Base-by-base conservation (phyloP, 1,140 invertebrate genomes). In the Augochlora pura region DNA sequence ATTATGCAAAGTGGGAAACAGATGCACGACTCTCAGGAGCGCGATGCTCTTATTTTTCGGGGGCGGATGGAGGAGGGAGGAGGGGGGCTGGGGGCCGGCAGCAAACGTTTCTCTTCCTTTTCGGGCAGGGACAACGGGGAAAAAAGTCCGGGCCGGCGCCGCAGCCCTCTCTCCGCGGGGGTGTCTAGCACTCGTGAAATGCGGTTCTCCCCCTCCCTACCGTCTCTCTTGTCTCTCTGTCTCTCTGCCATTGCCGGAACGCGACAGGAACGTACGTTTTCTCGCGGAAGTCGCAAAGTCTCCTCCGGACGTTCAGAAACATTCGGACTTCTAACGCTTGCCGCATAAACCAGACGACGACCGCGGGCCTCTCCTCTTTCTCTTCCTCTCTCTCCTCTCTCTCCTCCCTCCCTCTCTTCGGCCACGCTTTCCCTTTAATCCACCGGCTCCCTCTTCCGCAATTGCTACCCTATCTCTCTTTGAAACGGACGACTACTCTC, bases 1-100 rank as follows among this genome's bases (percentile, higher is more conserved):
- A 86, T 86, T 86, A 86, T 86, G 85, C 85, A 86, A 86, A 86
- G 77, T 83, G 81, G 77, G 84, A 86, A 86, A 86, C 85, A 86
- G 85, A 86, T 86, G 85, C 84, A 86, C 84, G 85, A 71, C 74
- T 75, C 84, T 77, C 85, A 25, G 16, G 84, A 77, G 84, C 70
- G 23, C 62, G 81, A 73, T 83, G 73, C 71, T 86, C 74, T 77
- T 83, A 86, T 86, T 86, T 86, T 77, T 78, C 66, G 81, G 73
- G n/a, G n/a, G n/a, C n/a, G n/a, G n/a, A n/a, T n/a, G n/a, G n/a
- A n/a, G n/a, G n/a, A n/a, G n/a, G n/a, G n/a, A n/a, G n/a, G n/a
- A n/a, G n/a, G n/a, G n/a, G n/a, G n/a, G n/a, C n/a, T n/a, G n/a
- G n/a, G n/a, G 73, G 65, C 49, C 62, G 68, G 25, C 65, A 65